Percentiles rank a stretch among this genome's conserved stretches.
Conservation (phyloP, 2,113 vertebrate genomes). For the Crocuta crocuta region DNA sequence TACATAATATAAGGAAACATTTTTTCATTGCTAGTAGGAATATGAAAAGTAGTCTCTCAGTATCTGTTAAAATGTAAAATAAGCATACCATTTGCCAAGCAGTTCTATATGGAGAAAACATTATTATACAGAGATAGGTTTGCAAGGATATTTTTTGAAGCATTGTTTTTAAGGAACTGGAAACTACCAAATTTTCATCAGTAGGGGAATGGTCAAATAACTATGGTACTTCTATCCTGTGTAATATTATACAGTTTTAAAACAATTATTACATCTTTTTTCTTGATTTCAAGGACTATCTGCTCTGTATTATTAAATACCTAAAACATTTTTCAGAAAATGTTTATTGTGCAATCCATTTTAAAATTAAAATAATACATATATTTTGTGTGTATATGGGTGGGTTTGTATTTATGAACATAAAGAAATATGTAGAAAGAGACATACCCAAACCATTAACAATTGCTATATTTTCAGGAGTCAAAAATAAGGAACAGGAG, state of each 20-base stretch:
- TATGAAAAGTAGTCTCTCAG: neutral
- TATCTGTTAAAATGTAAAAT: slow-evolving; percentile 18
- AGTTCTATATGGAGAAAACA: neutral
- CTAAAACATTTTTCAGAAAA: neutral
- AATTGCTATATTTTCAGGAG: neutral
- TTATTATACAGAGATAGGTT: neutral
- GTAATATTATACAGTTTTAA: neutral
- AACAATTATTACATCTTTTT: neutral
- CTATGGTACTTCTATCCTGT: neutral
- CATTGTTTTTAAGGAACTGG: neutral
- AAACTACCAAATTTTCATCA: neutral
- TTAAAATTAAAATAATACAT: neutral
- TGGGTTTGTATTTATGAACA: neutral
- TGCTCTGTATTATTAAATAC: neutral
- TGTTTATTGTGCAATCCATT: neutral
- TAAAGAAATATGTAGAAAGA: neutral
- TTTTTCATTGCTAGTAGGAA: neutral
- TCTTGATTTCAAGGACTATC: slow-evolving; percentile 23
- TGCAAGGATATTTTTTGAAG: neutral
- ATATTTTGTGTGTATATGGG: neutral
- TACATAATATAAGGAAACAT: neutral
- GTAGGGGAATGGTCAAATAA: neutral
- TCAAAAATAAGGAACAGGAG: neutral
- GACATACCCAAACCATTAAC: neutral
- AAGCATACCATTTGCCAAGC: neutral